These are phyloP conservation scores for Pogonocherus hispidulus DNA, from an alignment of 2,888 invertebrate genomes.

Conservation along the genomic window DNA sequence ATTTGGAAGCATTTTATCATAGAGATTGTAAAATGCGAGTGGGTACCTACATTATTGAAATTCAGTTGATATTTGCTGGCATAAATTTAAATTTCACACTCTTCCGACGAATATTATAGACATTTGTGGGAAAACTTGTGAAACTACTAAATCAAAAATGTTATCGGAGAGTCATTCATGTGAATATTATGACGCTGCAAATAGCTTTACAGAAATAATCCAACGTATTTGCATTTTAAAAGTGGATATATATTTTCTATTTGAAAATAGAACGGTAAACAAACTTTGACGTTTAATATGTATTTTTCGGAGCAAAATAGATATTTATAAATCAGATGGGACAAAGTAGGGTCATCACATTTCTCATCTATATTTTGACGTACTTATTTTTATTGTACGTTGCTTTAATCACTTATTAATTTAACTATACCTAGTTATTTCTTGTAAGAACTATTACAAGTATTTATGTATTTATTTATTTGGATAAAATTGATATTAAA, in stretches of 20 bases:
- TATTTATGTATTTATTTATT: no score
- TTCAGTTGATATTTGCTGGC: slow-evolving; percentile 10
- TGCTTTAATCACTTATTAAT: no score
- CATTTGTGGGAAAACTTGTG: slow-evolving; percentile 20
- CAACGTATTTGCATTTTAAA: slow-evolving; percentile 29
- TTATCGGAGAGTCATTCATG: slow-evolving; percentile 19
- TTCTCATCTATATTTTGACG: no score
- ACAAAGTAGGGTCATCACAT: neutral
- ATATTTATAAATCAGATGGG: neutral
- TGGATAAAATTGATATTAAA: no score
- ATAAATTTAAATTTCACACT: slow-evolving; percentile 24
- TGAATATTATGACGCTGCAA: slow-evolving; percentile 23
- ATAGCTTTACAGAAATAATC: slow-evolving; percentile 28
- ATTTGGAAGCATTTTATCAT: slow-evolving; percentile 13
- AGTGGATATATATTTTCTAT: slow-evolving; percentile 14
- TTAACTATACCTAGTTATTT: no score
- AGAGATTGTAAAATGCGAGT: neutral
- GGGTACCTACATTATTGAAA: neutral
- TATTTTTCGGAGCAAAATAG: neutral
- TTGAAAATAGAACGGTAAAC: slow-evolving; percentile 12
- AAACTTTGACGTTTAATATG: slow-evolving; percentile 16
- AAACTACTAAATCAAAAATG: slow-evolving; percentile 30
- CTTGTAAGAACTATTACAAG: no score
- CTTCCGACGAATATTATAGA: slow-evolving; percentile 7
- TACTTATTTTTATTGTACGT: no score